These are phyloP conservation scores for Neogobius melanostomus DNA, from an alignment of 2,113 vertebrate genomes.

Conservation along the genomic window DNA sequence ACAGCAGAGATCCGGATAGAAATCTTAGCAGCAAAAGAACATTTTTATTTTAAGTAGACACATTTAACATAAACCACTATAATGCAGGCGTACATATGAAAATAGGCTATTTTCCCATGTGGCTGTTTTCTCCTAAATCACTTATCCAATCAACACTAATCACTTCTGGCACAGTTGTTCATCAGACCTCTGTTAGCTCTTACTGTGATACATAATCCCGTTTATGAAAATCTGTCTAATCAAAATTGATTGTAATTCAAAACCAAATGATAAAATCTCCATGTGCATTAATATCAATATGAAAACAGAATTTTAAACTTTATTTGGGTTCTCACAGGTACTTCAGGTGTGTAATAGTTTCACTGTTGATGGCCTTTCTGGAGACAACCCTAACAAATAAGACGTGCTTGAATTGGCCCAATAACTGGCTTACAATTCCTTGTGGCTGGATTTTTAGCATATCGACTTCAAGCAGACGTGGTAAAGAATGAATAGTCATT, in stretches of 20 bases:
- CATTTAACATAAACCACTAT: background rate
- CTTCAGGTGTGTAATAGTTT: background rate
- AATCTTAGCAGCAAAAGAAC: background rate
- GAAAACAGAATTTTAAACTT: background rate
- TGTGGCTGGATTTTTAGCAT: background rate
- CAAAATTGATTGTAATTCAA: background rate
- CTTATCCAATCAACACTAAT: background rate
- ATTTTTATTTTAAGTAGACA: background rate
- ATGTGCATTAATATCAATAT: background rate
- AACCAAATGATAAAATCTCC: background rate
- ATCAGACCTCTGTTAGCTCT: background rate
- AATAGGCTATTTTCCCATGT: background rate
- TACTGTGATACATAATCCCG: background rate
- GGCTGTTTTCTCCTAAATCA: background rate
- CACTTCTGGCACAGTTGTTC: background rate
- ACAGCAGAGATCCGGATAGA: background rate
- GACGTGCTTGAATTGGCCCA: background rate
- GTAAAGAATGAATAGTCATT: background rate
- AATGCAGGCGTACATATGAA: background rate
- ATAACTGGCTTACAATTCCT: background rate
- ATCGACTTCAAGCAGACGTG: constrained; percentile 2
- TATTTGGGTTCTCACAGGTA: no score
- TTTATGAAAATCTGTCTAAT: background rate
- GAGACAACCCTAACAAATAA: background rate
- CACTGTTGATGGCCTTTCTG: background rate